Evolutionary conservation across 2,113 vertebrate species (phyloP), one percentile per base, ranked within the genome.

Genomic region (Copsychus sechellarum): DNA sequence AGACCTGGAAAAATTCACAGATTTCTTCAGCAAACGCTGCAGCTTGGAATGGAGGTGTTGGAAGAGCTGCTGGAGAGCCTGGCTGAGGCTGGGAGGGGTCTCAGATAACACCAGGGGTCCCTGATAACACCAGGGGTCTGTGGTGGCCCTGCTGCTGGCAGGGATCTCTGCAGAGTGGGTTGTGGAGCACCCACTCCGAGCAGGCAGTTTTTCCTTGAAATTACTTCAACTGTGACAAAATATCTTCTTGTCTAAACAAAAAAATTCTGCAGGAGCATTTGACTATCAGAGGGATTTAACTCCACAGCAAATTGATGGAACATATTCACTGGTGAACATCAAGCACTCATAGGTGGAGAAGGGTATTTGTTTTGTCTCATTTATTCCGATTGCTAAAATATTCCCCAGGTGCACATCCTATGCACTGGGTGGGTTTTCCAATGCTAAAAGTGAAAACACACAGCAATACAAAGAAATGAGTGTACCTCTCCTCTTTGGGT

Each of bases 311-410:
- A 90, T 2, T 26, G 38, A 58, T 42, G 34, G 54, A 34, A 83
- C 93, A 83, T 60, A 66, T 47, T 90, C 88, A 70, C 38, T 69
- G 71, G 25, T 69, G 79, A 95, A 2, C 77, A 69, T 43, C 64
- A 42, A 40, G 64, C 42, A 34, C 67, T 86, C 88, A 18, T 54
- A 90, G 76, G 90, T 93, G 79, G 90, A 83, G 76, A 90, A 62
- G 76, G 66, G 18, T 31, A 38, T 90, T 96, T 94, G 70, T 58
- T 94, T 93, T 90, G 29, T 77, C 66, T 88, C 88, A 83, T 95
- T 96, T 92, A 90, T 73, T 88, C 64, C 6, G 2, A 88, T 66
- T 66, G 86, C 72, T 90, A 51, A 92, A 94, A 86, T 50, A 86
- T 83, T 92, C 94, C 88, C 90, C 58, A 69, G 58, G 34, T 83